Base-by-base conservation (phyloP, 2,797 vertebrate genomes). In the Anniella stebbinsi region DNA sequence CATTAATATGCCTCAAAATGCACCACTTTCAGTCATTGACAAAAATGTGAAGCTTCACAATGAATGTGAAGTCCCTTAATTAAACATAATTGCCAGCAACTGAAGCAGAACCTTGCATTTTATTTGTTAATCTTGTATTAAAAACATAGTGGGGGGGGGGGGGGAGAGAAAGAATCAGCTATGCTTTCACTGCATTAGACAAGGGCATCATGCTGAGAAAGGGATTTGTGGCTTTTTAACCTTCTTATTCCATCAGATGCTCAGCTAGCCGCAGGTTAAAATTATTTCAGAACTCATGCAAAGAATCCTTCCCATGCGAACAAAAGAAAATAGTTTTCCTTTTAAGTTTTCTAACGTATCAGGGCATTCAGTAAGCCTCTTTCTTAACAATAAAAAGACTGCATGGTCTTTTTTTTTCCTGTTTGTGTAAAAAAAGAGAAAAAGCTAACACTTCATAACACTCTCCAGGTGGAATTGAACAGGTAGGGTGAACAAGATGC, bases 401-500 rank as follows among this genome's bases (percentile, higher is more conserved):
- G 87, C 92, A n/a, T 57, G 41, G 60, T 21, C 28, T 8, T 54
- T 75, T 54, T 75, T 21, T 69, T 48, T 11, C 11, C 28, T 8
- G 2, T 38, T 6, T 63, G 1, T 0, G 2, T 23, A 63, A 25
- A 63, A 63, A 63, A 25, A 63, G 23, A 5, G 21, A 63, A 63
- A 63, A 63, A 21, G 13, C 15, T 57, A 57, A 70, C 82, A 45
- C 57, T 63, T 33, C 23, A 80, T 90, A 13, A 0, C 72, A 90
- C 41, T 93, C 82, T 17, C 5, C 60, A 86, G 69, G 69, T 86
- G 60, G 66, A 89, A 82, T 8, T 70, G 72, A n/a, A 69, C 88
- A 84, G 75, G 38, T 23, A 33, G 41, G 33, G 4, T 78, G 87
- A 92, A 76, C 0, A 2, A 17, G 36, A 90, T 75, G 82, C 48